These are phyloP conservation scores for Gisinianus flammeolus DNA, from an alignment of 2,888 invertebrate genomes.

Conservation along the genomic window DNA sequence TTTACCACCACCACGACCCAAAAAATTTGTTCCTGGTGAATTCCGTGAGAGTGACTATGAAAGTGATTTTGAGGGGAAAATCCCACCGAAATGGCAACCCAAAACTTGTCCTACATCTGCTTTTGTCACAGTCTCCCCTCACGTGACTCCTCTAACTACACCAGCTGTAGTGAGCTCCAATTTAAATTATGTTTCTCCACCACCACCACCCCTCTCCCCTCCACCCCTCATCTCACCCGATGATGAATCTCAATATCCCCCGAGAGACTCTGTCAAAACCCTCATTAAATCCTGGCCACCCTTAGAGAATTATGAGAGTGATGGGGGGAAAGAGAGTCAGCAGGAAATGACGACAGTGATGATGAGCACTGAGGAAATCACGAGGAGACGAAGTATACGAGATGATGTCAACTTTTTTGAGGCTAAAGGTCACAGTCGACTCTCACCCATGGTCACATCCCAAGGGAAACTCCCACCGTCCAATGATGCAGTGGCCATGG, in stretches of 20 bases:
- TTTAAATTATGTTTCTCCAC: neutral
- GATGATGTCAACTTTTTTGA: conserved; percentile 33
- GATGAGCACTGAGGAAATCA: neutral
- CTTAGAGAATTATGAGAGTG: neutral
- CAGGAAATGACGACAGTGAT: neutral
- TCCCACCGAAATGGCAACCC: conserved; percentile 70
- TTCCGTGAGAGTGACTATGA: conserved; percentile 74
- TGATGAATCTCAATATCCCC: conserved; percentile 25
- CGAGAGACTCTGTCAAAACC: conserved; percentile 18
- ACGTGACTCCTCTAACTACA: neutral
- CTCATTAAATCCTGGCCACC: conserved; percentile 44
- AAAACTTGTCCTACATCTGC: conserved; percentile 61
- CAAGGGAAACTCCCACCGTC: conserved; percentile 60
- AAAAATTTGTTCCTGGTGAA: conserved; percentile 70
- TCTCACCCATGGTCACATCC: conserved; percentile 57
- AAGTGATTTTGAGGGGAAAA: conserved; percentile 70
- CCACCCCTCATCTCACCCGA: neutral
- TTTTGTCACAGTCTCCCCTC: conserved; percentile 68
- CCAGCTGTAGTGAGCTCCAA: conserved; percentile 48
- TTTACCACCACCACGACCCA: conserved; percentile 65
- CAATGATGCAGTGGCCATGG: conserved; percentile 70
- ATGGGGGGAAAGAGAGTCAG: neutral
- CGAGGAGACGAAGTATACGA: conserved; percentile 14
- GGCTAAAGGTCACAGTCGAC: neutral
- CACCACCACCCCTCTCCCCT: neutral